Evolutionary conservation across 2,113 vertebrate genomes (phyloP).

Genomic region (Phoenicopterus ruber): DNA sequence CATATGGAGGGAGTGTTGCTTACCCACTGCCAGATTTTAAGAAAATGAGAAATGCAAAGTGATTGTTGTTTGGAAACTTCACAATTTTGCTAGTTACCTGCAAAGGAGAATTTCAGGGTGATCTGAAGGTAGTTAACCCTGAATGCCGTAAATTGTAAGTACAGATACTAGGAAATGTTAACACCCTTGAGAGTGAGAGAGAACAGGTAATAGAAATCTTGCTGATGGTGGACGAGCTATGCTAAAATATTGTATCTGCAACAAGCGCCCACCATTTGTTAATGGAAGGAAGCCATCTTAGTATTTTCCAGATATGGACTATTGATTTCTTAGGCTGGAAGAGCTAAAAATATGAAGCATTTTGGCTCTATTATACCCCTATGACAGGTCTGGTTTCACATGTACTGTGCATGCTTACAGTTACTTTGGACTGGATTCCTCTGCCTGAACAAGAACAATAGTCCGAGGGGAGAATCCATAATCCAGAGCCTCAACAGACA

Average conservation of each 20-base stretch:
- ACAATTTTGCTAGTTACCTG: not conserved
- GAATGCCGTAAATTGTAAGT: not conserved
- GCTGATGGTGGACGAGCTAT: not conserved
- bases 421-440: not conserved
- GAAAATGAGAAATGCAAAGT: not conserved
- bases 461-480: not conserved
- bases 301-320: not conserved
- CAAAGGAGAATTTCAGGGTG: not conserved
- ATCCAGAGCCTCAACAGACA: not conserved
- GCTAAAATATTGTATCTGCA: not conserved
- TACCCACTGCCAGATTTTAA: not conserved
- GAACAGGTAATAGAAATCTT: not conserved
- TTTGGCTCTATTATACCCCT: not conserved
- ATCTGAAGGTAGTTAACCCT: not conserved
- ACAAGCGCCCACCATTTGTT: not conserved
- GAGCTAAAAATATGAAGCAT: not conserved
- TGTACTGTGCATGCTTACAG: not conserved
- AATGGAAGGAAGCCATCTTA: not conserved
- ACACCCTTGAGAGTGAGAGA: not conserved
- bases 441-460: not conserved
- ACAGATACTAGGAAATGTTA: not conserved
- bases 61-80: not conserved
- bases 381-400: not conserved
- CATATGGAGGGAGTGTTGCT: rapidly evolving
- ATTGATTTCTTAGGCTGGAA: not conserved